Base-by-base conservation (phyloP, 2,797 vertebrate species). In the Ptychobarbus kaznakovi region DNA sequence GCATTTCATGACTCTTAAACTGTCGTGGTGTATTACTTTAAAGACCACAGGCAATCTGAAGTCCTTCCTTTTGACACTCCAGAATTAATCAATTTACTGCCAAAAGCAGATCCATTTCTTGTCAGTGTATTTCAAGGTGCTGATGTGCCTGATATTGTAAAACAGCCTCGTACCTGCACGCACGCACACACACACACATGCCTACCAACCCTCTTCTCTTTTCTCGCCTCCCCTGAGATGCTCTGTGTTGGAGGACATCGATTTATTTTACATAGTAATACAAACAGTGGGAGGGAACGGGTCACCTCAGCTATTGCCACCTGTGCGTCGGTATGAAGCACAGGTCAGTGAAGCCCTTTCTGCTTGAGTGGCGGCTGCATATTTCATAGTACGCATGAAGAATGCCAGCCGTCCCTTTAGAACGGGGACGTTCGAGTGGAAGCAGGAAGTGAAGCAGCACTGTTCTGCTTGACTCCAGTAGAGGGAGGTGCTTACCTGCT, bases 71-170 rank as follows among this genome's bases (percentile, higher is more conserved):
- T 73, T 89, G 84, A 89, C 80, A 90, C 79, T 51, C 89, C 85
- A 88, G 88, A 89, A 92, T 93, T 87, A 89, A 93, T 93, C 89
- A 90, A 90, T 88, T 90, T 76, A 86, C 88, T 88, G 85, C 84
- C 85, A 83, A 73, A 81, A 75, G 81, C 83, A 84, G 83, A 88
- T 91, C 88, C 74, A 82, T 89, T 89, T 90, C 46, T 84, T 87
- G 78, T 77, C 88, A 10, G 32, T 77, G 70, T 86, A 79, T 86
- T 86, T 73, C 83, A 81, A 81, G 69, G 80, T 13, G 40, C 75
- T 44, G 61, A 53, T 66, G 85, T 87, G 46, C 66, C 78, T 38
- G 58, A 86, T 82, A 80, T 77, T 87, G 78, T 84, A 83, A 89
- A 72, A 80, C 81, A 80, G 65, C 35, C 42, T 25, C 58, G 74